These are phyloP conservation scores for Minunthozetes semirufus DNA, from an alignment of 2,888 invertebrate species.

Conservation along the genomic window DNA sequence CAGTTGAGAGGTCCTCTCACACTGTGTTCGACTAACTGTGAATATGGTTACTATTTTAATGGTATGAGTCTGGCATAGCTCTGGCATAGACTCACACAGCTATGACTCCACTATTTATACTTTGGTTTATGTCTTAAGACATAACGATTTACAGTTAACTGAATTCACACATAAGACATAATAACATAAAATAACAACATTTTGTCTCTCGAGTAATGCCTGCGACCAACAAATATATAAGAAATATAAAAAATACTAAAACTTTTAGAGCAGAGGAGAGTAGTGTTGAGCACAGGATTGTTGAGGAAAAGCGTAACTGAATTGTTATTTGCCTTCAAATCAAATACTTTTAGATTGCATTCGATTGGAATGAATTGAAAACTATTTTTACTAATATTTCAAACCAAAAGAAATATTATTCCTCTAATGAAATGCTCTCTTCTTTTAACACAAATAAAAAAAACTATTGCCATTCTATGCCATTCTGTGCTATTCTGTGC, in stretches of 20 bases:
- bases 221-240: neutral
- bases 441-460: neutral
- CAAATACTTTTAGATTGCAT: neutral
- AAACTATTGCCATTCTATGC: neutral
- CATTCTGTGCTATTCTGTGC: neutral
- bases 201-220: slow-evolving; percentile 19
- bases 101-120: slow-evolving; percentile 1
- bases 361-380: slow-evolving; percentile 4
- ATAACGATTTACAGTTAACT: slow-evolving; percentile 29
- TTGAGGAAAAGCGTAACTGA: neutral
- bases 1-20: slow-evolving; percentile 3
- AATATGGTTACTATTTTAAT: slow-evolving; percentile 27
- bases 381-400: neutral
- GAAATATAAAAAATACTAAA: neutral
- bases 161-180: slow-evolving; percentile 18
- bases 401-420: neutral
- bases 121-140: slow-evolving; percentile 29
- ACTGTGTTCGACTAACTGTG: slow-evolving; percentile 7
- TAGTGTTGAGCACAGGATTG: too few species aligned
- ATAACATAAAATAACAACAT: slow-evolving; percentile 24
- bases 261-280: neutral
- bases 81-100: neutral
- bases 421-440: neutral
- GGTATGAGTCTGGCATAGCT: neutral
- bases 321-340: neutral